Evolutionary conservation across 2,888 invertebrate genomes (phyloP).

Genomic region (Pandemis corylana): DNA sequence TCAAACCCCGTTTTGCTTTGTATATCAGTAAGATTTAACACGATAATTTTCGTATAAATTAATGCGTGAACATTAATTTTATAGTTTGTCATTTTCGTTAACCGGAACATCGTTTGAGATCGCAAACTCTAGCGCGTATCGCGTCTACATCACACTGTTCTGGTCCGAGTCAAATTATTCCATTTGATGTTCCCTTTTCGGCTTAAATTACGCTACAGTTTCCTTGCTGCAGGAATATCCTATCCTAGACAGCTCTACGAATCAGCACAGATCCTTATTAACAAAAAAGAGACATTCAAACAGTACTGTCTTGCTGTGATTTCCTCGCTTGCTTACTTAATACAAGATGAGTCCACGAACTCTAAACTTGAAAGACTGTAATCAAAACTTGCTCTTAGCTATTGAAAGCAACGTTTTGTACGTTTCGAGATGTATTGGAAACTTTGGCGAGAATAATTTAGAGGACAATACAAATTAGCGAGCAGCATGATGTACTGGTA

Average conservation of each 20-base stretch:
- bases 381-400: no score
- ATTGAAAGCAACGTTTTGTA: no score
- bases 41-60: no score
- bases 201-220: constrained; percentile 22
- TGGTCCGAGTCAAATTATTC: constrained; percentile 36
- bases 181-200: constrained; percentile 30
- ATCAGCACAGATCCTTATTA: not conserved
- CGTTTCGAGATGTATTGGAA: no score
- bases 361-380: no score
- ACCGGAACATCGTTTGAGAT: not conserved
- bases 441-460: no score
- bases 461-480: not conserved
- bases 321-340: no score
- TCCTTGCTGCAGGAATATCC: not conserved
- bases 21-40: no score
- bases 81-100: not conserved
- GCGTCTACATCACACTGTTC: constrained; percentile 22
- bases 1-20: no score
- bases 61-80: no score
- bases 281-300: not conserved
- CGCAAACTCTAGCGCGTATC: not conserved
- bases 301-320: not conserved
- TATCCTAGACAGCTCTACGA: not conserved
- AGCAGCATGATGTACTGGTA: not conserved
- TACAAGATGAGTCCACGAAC: no score